phyloP scores from a whole-genome alignment of 2,888 invertebrate species.

The Heliconius cydno region DNA sequence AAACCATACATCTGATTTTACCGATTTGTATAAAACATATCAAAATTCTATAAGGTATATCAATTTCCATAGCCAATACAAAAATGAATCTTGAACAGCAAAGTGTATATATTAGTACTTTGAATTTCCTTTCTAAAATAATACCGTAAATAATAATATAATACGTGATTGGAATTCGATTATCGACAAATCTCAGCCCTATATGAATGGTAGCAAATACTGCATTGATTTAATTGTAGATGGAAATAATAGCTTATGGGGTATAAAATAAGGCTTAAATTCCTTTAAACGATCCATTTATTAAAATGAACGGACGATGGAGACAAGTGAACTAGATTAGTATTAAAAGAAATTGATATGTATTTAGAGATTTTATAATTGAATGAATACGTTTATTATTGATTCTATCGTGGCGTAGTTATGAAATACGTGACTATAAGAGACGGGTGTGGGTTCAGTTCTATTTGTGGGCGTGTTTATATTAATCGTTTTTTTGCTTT shows the following conservation, averaged over 20 bases:
- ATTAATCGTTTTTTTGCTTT: too few relatives aligned
- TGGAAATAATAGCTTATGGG: slow-evolving; percentile 25
- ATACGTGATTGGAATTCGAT: slow-evolving; percentile 57
- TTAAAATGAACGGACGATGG: slow-evolving; percentile 42
- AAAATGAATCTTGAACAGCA: slow-evolving; percentile 39
- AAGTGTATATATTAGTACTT: slow-evolving; percentile 41
- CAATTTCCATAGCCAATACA: slow-evolving; percentile 33
- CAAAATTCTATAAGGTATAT: not conserved
- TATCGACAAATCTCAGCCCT: slow-evolving; percentile 64
- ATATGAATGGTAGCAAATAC: slow-evolving; percentile 61
- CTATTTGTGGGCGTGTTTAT: too few relatives aligned
- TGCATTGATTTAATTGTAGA: slow-evolving; percentile 44
- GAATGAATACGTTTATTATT: not conserved
- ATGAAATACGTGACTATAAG: too few relatives aligned
- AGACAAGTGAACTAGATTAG: slow-evolving; percentile 44
- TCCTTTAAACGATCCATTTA: slow-evolving; percentile 25
- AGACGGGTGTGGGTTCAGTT: too few relatives aligned
- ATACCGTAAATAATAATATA: slow-evolving; percentile 64
- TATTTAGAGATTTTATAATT: slow-evolving; percentile 26
- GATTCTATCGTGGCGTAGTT: too few relatives aligned
- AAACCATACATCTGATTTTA: not conserved
- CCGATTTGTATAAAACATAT: not conserved
- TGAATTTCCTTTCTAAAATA: slow-evolving; percentile 54
- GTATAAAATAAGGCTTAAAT: slow-evolving; percentile 33
- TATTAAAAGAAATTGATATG: slow-evolving; percentile 38